These are phyloP conservation scores for Meiosimyza decipiens DNA, from an alignment of 2,888 invertebrate genomes.

Conservation along the genomic window DNA sequence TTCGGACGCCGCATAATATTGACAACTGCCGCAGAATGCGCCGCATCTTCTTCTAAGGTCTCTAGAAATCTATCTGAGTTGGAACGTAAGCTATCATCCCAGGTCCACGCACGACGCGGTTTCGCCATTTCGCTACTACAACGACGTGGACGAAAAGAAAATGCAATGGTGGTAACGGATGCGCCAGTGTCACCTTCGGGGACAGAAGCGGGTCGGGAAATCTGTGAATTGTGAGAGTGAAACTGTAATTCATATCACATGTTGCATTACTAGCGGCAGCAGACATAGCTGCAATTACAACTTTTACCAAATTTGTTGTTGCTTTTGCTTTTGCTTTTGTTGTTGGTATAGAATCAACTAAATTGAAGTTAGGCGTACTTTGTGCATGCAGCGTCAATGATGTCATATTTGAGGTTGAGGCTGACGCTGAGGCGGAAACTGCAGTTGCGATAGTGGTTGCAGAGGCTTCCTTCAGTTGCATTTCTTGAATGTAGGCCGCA, in stretches of 20 bases:
- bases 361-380: conserved; percentile 34
- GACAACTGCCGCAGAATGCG: conserved; percentile 37
- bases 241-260: not conserved
- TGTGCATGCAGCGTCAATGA: conserved; percentile 6
- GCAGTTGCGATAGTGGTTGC: conserved; percentile 5
- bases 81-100: conserved; percentile 65
- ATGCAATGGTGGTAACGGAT: not conserved
- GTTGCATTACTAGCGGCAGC: conserved; percentile 2
- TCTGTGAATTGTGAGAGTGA: not conserved
- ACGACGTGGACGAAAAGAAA: conserved; percentile 29
- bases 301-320: conserved; percentile 33
- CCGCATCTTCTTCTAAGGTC: conserved; percentile 61
- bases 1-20: conserved; percentile 48
- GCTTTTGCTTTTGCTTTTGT: conserved; percentile 39
- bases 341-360: conserved; percentile 6
- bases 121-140: conserved; percentile 22
- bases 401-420: conserved; percentile 16
- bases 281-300: conserved; percentile 2
- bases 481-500: conserved; percentile 59
- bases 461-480: conserved; percentile 53
- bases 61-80: conserved; percentile 66
- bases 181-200: not conserved
- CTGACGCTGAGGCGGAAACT: conserved; percentile 27
- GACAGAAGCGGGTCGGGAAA: not conserved
- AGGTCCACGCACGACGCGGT: conserved; percentile 59